A percentile compares a stretch with the other conserved stretches of the same genome.
Conservation (phyloP, 2,113 vertebrate genomes). For the Phylloscopus whistleri region DNA sequence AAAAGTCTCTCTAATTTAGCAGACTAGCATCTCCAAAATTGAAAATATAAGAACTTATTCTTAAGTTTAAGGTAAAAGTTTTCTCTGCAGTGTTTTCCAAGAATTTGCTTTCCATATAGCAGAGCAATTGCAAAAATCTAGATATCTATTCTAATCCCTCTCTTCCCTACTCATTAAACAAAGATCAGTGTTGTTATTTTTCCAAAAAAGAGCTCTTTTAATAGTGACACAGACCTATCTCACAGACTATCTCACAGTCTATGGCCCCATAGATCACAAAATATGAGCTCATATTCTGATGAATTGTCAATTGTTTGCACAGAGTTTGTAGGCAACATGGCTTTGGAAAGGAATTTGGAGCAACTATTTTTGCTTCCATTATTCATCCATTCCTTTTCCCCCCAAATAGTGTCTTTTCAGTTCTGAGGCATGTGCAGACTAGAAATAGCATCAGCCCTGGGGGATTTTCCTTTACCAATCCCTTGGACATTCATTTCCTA, state of each 20-base stretch:
- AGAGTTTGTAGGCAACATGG: slow-evolving; percentile 50
- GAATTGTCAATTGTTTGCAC: slow-evolving; percentile 63
- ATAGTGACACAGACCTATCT: background rate
- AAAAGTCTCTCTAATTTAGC: background rate
- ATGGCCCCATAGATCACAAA: slow-evolving; percentile 2
- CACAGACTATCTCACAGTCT: background rate
- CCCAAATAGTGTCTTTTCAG: slow-evolving; percentile 56
- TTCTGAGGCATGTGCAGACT: slow-evolving; percentile 8
- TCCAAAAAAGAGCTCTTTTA: slow-evolving; percentile 16
- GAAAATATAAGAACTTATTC: background rate
- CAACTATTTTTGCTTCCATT: slow-evolving; percentile 60
- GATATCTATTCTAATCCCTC: background rate
- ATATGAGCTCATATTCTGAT: slow-evolving; percentile 55
- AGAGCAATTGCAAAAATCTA: background rate
- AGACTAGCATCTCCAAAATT: background rate
- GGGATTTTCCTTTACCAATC: slow-evolving; percentile 11
- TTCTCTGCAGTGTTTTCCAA: background rate
- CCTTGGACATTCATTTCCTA: slow-evolving; percentile 25
- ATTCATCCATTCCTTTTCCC: slow-evolving; percentile 45
- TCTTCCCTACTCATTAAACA: background rate
- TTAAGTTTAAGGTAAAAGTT: background rate
- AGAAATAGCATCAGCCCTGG: slow-evolving; percentile 55
- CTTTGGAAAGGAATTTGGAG: slow-evolving; percentile 65
- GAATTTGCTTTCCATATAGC: background rate
- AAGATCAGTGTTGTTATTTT: slow-evolving; percentile 3